Percentiles rank a stretch among this genome's conserved stretches.
Conservation (phyloP, 1,140 invertebrate species). For the Zaprionus camerounensis region DNA sequence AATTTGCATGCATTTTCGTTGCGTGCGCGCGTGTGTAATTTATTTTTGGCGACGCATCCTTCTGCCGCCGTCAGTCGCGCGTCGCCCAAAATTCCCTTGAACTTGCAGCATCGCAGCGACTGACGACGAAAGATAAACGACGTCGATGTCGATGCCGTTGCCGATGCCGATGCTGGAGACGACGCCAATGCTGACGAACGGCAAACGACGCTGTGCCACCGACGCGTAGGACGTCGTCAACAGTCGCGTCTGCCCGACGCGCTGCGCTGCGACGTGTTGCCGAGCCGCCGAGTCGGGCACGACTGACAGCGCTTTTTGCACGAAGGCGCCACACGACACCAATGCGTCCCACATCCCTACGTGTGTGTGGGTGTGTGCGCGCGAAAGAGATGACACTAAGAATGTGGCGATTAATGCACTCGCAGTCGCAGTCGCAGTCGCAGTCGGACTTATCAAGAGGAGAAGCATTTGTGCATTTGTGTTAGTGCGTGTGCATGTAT, state of each 20-base stretch:
- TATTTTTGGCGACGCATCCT: constrained; percentile 39
- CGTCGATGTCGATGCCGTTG: not conserved
- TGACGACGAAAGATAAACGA: constrained; percentile 1
- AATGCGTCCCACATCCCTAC: not conserved
- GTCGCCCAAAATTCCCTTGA: constrained; percentile 57
- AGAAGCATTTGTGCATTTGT: not conserved
- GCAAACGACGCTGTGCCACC: not conserved
- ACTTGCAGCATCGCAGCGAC: constrained; percentile 37
- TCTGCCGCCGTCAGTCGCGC: constrained; percentile 6
- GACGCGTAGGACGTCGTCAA: no score
- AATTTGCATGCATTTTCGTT: constrained; percentile 61
- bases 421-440: not conserved
- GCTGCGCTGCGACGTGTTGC: not conserved
- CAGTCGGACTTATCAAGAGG: not conserved
- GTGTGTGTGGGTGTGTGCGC: not conserved
- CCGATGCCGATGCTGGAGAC: not conserved
- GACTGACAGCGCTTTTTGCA: not conserved
- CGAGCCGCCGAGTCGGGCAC: not conserved
- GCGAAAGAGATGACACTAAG: not conserved
- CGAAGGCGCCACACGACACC: not conserved
- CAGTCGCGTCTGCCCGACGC: not conserved
- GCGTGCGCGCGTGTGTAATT: constrained; percentile 55
- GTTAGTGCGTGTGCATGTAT: not conserved
- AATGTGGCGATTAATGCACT: not conserved
- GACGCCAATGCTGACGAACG: not conserved